Conservation (phyloP, 2,797 vertebrate species). For the Gymnocypris eckloni region DNA sequence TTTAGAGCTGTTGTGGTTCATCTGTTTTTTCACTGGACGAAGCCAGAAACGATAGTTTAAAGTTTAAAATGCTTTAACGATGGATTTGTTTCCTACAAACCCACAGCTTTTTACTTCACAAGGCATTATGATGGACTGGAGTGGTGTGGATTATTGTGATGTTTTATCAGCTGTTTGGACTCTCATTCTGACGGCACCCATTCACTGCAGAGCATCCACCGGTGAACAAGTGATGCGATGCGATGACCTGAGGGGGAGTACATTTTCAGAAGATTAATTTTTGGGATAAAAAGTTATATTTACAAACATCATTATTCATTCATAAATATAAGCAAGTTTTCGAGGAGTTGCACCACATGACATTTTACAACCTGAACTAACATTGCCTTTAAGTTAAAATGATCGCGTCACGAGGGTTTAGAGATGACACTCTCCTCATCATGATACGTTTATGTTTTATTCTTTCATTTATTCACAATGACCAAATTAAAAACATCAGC, state of each 20-base stretch:
- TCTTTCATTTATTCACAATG: neutral
- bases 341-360: no score
- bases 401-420: no score
- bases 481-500: neutral
- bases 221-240: neutral
- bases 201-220: neutral
- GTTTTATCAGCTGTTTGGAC: neutral
- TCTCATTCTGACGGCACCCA: neutral
- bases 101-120: neutral
- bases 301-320: no score
- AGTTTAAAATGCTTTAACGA: neutral
- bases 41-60: neutral
- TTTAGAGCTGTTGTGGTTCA: neutral
- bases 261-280: no score
- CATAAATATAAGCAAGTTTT: no score
- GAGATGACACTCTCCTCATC: neutral
- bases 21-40: neutral
- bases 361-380: no score
- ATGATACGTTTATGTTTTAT: neutral
- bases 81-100: neutral
- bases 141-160: neutral
- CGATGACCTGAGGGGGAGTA: neutral
- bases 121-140: neutral
- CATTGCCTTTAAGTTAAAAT: no score
- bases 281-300: no score